Base-by-base conservation (phyloP, 2,888 invertebrate species). In the Platerodrilus igneus region DNA sequence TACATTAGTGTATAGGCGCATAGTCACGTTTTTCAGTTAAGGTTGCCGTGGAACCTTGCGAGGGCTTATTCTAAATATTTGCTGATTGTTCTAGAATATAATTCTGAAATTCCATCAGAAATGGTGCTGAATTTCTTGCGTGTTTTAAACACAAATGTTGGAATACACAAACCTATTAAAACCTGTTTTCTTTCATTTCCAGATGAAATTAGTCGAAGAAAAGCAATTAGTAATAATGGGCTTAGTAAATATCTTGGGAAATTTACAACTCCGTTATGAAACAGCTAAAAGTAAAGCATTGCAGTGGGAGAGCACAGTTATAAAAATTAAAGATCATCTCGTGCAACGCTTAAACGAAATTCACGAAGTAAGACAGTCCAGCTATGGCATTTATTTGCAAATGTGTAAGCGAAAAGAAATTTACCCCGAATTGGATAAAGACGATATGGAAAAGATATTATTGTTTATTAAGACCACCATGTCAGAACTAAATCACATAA, bases 321-420 rank as follows among this genome's bases (percentile, higher is more conserved):
- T 75, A 37, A 69, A 74, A 10, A 71, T 80, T 37, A 80, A 79
- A 55, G 74, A 75, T 41, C 74, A 73, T 0, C 72, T 76, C 0
- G 73, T 74, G 0, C 61, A 59, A 7, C 71, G 74, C 4, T 73
- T 74, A 54, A 69, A 74, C 39, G 77, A 78, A 37, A 59, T 78
- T n/a, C 71, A 73, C 28, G 72, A 76, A 57, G 78, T 80, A 6
- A 67, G 71, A 19, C 60, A 72, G 0, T 75, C 77, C 17, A 73
- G 78, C 26, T 78, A 78, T 77, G 75, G 76, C 44, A 66, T 81
- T 8, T 81, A 80, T 63, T 68, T 72, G 31, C 77, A 78, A 63
- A 77, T 81, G 48, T 77, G 78, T 61, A 70, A 69, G 48, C 73
- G 77, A 44, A 79, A 78, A 48, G 59, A 57, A 17, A 57, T 62